Evolutionary conservation across 2,888 invertebrate genomes (phyloP), one percentile per base, ranked within the genome.

Genomic region (Cataglyphis livida): DNA sequence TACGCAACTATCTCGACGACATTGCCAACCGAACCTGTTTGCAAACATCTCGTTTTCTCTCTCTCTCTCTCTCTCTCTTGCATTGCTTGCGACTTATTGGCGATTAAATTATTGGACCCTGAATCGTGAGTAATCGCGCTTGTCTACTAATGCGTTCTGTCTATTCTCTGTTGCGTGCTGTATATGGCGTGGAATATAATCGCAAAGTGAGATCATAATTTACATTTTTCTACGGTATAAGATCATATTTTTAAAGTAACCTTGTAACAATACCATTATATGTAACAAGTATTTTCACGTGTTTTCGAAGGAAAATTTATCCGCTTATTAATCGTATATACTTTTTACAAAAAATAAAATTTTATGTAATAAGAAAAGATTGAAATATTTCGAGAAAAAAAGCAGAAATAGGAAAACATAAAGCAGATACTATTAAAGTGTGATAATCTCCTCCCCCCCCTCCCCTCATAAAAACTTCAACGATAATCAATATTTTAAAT

Each of bases 1-100:
- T 90, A 81, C 84, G 85, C 85, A 86, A 88, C 83, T 70, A 82
- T 84, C 59, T 12, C 75, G 66, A 44, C 89, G 87, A 89, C 89
- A 89, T 85, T 89, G 88, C 84, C 68, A 75, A 83, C 32, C 70
- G 73, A 51, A 88, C 88, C 89, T 84, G 88, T 88, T 88, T 84
- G 75, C 79, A 51, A 82, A 65, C 79, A 38, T 59, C 70, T 54
- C 85, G 65, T 32, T 44, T 81, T 78, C 59, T 21, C 64, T 10
- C 32, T 51, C 75, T 25, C 51, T 81, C 32, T 73, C 66, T 78
- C 61, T 28, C 64, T 10, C 32, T 51, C 75, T 25, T 32, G 38
- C 62, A n/a, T 32, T 32, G 51, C 38, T 51, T 3, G 70, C 38
- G 70, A 25, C 68, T 68, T 54, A 38, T 25, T 35, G 25, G n/a